Base-by-base conservation (phyloP, 2,113 vertebrate genomes). In the Sinosuthora webbiana region DNA sequence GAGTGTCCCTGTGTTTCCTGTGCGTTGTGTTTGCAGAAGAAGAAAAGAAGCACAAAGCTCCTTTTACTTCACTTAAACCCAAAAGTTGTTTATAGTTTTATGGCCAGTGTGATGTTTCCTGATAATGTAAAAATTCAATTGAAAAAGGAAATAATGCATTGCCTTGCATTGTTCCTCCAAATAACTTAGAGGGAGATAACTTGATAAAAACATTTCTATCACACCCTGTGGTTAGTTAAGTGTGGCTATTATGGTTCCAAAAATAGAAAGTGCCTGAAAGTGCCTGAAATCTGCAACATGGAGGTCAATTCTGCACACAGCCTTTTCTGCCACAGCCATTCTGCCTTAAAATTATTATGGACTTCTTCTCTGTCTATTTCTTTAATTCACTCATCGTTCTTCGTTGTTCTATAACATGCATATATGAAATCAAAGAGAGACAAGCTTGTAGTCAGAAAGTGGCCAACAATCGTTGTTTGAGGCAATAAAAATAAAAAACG, bases 111-210 rank as follows among this genome's bases (percentile, higher is more conserved):
- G 94, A 60, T 87, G 71, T 84, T 96, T 94, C 80, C 88, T 73
- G 93, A 45, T 92, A 84, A 75, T 76, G 44, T 86, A 68, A 88
- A 89, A 94, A 68, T 62, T 89, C 64, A 83, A 33, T 82, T 94
- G 53, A 64, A 56, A 93, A 92, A 92, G 92, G 92, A 97, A 96
- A 73, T 87, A 94, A 78, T 90, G n/a, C 59, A 64, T 65, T 92
- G 42, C 83, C 89, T 95, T 95, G 62, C 49, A 87, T 97, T 96
- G 95, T 96, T 97, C 64, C 62, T 69, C 6, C n/a, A 76, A 92
- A 93, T 93, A 90, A 84, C 80, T 76, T 53, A 55, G 59, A 83
- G 10, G 49, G 25, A 81, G 56, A 68, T 86, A 74, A 87, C 56
- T 70, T 71, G 82, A 93, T 90, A 93, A 83, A 85, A 91, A 70